Percentiles rank a stretch among this genome's conserved stretches.
Conservation (phyloP, 2,888 invertebrate genomes). For the Hoplodrina ambigua region DNA sequence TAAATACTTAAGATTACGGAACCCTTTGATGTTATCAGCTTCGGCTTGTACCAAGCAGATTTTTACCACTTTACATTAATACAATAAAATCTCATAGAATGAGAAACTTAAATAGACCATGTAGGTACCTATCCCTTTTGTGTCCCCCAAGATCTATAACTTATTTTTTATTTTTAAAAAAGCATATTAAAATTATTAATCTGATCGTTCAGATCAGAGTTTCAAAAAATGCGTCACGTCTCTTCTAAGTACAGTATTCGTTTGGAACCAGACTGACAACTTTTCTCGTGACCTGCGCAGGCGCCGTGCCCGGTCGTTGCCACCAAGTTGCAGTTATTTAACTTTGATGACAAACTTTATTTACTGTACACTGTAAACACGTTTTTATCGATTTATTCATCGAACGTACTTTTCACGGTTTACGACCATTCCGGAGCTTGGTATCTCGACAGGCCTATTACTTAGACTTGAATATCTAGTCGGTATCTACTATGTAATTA, state of each 20-base stretch:
- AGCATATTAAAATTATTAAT: conserved; percentile 11
- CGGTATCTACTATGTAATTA: background rate
- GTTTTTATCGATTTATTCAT: conserved; percentile 79
- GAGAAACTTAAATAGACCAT: background rate
- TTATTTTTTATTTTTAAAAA: conserved; percentile 21
- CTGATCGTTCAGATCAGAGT: conserved; percentile 50
- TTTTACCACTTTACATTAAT: conserved; percentile 3
- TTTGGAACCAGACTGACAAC: conserved; percentile 86
- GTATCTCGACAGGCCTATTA: conserved; percentile 40
- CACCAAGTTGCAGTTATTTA: conserved; percentile 88
- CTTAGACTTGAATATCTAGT: conserved; percentile 26
- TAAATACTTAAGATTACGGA: background rate
- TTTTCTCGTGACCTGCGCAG: conserved; percentile 71
- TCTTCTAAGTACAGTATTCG: conserved; percentile 75
- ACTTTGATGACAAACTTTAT: conserved; percentile 81
- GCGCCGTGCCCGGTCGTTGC: conserved; percentile 86
- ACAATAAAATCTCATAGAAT: conserved; percentile 3
- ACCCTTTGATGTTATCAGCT: background rate
- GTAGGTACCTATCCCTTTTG: conserved; percentile 25
- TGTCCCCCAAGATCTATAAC: conserved; percentile 8
- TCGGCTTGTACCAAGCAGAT: background rate
- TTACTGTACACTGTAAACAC: conserved; percentile 82
- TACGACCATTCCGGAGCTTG: conserved; percentile 38
- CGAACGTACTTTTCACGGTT: conserved; percentile 58
- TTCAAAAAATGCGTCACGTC: conserved; percentile 59